These are phyloP conservation scores for Drosophila prolongata DNA, from an alignment of 2,888 invertebrate genomes.

Conservation along the genomic window DNA sequence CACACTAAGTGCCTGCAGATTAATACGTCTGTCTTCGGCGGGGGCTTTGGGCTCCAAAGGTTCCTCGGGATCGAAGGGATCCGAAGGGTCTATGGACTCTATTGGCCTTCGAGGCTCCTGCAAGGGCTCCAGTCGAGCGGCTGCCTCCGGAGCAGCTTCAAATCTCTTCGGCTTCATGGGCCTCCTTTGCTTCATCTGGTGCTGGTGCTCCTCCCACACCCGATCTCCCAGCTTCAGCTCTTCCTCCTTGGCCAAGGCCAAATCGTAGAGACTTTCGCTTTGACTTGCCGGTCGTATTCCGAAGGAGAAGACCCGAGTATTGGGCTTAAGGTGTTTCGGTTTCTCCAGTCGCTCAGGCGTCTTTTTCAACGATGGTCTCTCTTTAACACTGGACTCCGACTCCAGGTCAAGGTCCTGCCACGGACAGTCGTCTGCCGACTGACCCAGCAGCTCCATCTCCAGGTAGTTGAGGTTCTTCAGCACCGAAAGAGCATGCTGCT, in stretches of 20 bases:
- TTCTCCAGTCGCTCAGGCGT: slow-evolving; percentile 30
- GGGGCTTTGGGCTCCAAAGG: neutral
- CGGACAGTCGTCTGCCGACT: slow-evolving; percentile 1
- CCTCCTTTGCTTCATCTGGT: neutral
- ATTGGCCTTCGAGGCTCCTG: neutral
- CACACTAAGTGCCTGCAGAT: slow-evolving; percentile 5
- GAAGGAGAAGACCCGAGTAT: slow-evolving; percentile 42
- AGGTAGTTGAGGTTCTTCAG: slow-evolving; percentile 46
- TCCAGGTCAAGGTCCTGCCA: neutral
- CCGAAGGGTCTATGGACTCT: neutral
- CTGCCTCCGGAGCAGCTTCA: slow-evolving; percentile 44
- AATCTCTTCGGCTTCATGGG: slow-evolving; percentile 30
- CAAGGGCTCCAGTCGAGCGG: slow-evolving; percentile 37
- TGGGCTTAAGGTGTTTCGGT: neutral
- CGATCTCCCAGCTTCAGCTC: slow-evolving; percentile 53
- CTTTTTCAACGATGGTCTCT: neutral
- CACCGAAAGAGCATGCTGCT: slow-evolving; percentile 39
- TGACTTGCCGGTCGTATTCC: slow-evolving; percentile 35
- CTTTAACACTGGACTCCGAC: neutral
- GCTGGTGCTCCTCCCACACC: slow-evolving; percentile 53
- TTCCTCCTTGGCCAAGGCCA: slow-evolving; percentile 40
- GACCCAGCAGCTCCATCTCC: slow-evolving; percentile 43
- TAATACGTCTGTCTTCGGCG: neutral
- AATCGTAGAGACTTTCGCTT: slow-evolving; percentile 1
- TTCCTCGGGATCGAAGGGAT: neutral